Base-by-base conservation (phyloP, 2,797 vertebrate genomes). In the Furcifer pardalis region DNA sequence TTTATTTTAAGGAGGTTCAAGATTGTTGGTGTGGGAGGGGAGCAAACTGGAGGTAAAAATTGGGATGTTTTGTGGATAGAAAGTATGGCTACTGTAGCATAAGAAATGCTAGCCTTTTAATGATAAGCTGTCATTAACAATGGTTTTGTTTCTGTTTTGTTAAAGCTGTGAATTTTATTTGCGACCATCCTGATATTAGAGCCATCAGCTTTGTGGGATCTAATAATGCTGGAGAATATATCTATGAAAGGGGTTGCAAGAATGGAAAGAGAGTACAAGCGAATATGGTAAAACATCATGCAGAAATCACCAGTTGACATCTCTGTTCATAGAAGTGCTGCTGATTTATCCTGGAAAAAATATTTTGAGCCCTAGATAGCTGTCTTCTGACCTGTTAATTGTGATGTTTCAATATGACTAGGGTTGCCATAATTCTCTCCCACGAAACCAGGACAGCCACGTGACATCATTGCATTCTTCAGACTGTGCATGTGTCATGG, bases 141-240 rank as follows among this genome's bases (percentile, higher is more conserved):
- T 66, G 8, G 23, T 35, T 44, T 17, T 49, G 90, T 94, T 0
- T 71, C 49, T 92, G 91, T 94, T 91, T 89, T 94, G 0, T 92
- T 94, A 86, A 91, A 99, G 99, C 98, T 93, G 99, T 99, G 92
- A 98, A 99, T 94, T 99, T 99, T 93, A 97, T 99, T 95, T 99
- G 98, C 78, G 98, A 98, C 88, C 97, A 99, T 93, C 98, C 97
- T 6, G 97, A 97, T 91, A 98, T 99, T 95, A 98, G 96, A 95
- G 98, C 98, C 74, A 98, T 99, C 96, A 99, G 98, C 96, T 99
- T 99, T 92, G 99, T 99, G 93, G 99, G 99, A 88, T 99, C 99
- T 92, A 99, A 99, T 95, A 97, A 97, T 89, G 99, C 98, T 37
- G 98, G 98, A 90, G 98, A 99, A 84, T 97, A 99, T 92, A 99